Conservation (phyloP, 2,113 vertebrate species). For the Bostrychus sinensis region DNA sequence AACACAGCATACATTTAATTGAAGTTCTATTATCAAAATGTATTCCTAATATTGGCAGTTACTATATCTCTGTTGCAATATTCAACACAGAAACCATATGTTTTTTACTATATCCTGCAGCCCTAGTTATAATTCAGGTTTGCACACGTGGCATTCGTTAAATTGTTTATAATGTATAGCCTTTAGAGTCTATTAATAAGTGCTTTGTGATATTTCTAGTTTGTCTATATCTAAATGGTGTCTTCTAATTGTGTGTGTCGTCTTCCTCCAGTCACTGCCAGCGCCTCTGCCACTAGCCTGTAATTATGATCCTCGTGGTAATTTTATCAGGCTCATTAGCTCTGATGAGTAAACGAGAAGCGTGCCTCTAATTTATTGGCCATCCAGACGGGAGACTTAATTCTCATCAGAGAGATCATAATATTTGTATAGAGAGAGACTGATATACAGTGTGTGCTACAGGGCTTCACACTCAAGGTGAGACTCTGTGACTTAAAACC, state of each 20-base stretch:
- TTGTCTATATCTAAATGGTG: constrained; percentile 38
- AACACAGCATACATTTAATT: too few species aligned
- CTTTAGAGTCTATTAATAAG: constrained; percentile 41
- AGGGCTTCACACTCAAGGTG: constrained; percentile 53
- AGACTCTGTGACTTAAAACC: constrained; percentile 66
- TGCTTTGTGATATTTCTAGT: constrained; percentile 45
- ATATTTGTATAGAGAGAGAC: constrained; percentile 81
- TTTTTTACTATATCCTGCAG: too few species aligned
- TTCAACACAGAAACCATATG: too few species aligned
- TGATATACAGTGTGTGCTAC: constrained; percentile 58
- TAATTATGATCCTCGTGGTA: constrained; percentile 88
- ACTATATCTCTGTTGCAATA: too few species aligned
- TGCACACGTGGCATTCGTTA: constrained; percentile 14
- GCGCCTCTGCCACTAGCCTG: constrained; percentile 82
- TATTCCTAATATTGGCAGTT: too few species aligned
- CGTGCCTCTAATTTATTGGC: constrained; percentile 85
- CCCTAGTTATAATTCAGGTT: too few species aligned
- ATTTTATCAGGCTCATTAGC: constrained; percentile 88
- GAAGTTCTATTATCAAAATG: too few species aligned
- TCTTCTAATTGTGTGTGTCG: constrained; percentile 51
- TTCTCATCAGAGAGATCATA: constrained; percentile 84
- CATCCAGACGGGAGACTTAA: constrained; percentile 81
- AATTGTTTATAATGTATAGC: constrained; percentile 18
- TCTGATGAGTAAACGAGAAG: constrained; percentile 85
- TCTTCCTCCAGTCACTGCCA: constrained; percentile 69